Percentiles rank a stretch among this genome's conserved stretches.
Evolutionary conservation across 2,797 vertebrate species (phyloP).

Genomic region (Adrianichthys oophorus): DNA sequence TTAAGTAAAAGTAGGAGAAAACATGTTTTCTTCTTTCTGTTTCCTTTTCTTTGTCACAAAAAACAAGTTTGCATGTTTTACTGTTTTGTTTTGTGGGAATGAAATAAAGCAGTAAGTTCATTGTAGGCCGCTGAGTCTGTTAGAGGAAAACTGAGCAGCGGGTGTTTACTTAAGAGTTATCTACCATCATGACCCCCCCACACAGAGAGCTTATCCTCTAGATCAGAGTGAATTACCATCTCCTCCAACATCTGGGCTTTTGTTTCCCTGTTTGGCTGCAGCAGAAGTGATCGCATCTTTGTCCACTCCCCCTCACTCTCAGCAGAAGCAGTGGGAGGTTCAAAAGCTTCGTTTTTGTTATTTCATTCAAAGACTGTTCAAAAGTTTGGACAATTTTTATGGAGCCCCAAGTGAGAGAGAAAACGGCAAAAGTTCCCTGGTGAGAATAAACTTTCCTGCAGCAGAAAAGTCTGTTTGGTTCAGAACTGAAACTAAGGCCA

Average conservation of each 20-base stretch:
- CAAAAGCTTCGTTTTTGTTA: slow-evolving; percentile 80
- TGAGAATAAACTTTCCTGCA: slow-evolving; percentile 27
- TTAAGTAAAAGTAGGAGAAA: no score
- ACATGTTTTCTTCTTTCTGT: no score
- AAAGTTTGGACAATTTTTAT: slow-evolving; percentile 82
- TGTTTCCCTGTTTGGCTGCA: slow-evolving; percentile 80
- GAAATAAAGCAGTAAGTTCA: no score
- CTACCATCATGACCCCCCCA: slow-evolving; percentile 71
- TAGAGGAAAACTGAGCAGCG: background rate
- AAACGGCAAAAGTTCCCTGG: slow-evolving; percentile 76
- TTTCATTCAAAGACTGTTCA: slow-evolving; percentile 85
- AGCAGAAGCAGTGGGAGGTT: slow-evolving; percentile 71
- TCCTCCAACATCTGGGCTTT: slow-evolving; percentile 87
- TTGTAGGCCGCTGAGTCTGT: no score
- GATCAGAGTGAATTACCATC: slow-evolving; percentile 87
- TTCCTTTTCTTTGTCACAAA: no score
- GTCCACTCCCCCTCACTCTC: slow-evolving; percentile 68
- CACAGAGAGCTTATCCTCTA: slow-evolving; percentile 86
- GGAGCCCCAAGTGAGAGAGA: slow-evolving; percentile 81
- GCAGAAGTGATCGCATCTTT: slow-evolving; percentile 85
- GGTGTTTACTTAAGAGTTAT: slow-evolving; percentile 60
- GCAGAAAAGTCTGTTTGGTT: no score
- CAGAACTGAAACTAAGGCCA: no score
- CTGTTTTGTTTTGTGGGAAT: no score
- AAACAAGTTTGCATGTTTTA: no score